Evolutionary conservation across 1,140 invertebrate species (phyloP).

Genomic region (Fopius arisanus): DNA sequence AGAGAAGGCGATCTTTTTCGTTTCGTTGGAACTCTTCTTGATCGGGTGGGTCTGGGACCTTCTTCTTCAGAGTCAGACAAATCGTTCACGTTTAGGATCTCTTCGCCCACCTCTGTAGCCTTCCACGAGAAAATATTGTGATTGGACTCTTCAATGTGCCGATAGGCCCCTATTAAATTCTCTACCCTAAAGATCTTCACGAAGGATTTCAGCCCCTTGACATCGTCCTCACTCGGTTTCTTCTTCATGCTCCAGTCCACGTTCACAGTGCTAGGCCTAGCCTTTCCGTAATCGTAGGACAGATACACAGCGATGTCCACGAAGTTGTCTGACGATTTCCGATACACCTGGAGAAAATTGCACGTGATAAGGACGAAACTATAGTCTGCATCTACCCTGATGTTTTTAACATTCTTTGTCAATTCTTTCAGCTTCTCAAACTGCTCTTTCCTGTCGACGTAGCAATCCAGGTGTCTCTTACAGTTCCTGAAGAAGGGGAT

Average conservation of each 20-base stretch:
- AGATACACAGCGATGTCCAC: slow-evolving; percentile 34
- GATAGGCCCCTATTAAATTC: slow-evolving; percentile 34
- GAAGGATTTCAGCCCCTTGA: slow-evolving; percentile 14
- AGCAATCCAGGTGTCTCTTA: slow-evolving; percentile 39
- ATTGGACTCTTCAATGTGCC: slow-evolving; percentile 5
- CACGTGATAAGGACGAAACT: slow-evolving; percentile 33
- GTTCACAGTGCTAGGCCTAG: slow-evolving; percentile 32
- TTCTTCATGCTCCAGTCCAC: slow-evolving; percentile 21
- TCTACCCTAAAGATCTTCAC: slow-evolving; percentile 31
- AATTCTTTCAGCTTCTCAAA: slow-evolving; percentile 33
- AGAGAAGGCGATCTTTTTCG: too few relatives aligned
- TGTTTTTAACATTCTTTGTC: slow-evolving; percentile 15
- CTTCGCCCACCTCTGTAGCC: neutral
- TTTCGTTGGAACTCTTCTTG: neutral
- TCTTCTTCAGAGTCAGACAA: neutral
- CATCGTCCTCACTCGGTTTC: neutral
- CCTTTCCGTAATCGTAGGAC: slow-evolving; percentile 31
- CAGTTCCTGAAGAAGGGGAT: slow-evolving; percentile 37
- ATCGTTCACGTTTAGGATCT: neutral
- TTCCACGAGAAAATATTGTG: slow-evolving; percentile 30
- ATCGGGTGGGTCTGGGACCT: neutral
- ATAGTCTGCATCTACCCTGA: slow-evolving; percentile 27
- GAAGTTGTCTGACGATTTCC: slow-evolving; percentile 15
- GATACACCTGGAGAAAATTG: slow-evolving; percentile 30
- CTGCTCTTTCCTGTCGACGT: slow-evolving; percentile 34